These are phyloP conservation scores for Acrobasis suavella DNA, from an alignment of 2,888 invertebrate species.

Conservation along the genomic window DNA sequence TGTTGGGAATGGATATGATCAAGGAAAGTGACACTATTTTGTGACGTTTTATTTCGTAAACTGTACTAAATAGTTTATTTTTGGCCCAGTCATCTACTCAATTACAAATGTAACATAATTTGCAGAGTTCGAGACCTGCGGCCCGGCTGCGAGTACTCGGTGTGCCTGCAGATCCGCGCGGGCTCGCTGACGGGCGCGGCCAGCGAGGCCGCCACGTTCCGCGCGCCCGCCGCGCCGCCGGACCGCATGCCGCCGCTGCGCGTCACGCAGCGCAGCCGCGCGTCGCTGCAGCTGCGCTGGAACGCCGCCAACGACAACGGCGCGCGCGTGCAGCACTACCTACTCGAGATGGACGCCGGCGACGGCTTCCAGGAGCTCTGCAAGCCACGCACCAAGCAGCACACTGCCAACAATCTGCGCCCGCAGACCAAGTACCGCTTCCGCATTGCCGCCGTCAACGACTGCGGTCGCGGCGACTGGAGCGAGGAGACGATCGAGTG, in stretches of 20 bases:
- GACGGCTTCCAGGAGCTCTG: constrained; percentile 88
- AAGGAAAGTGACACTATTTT: no score
- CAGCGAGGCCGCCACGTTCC: constrained; percentile 90
- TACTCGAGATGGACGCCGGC: constrained; percentile 90
- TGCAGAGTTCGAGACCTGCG: constrained; percentile 89
- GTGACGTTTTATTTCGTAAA: no score
- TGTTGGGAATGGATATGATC: no score
- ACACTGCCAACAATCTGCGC: constrained; percentile 87
- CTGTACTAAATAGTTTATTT: no score
- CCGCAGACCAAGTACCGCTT: constrained; percentile 92
- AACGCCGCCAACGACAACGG: constrained; percentile 90
- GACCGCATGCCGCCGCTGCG: constrained; percentile 88
- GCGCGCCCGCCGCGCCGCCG: constrained; percentile 91
- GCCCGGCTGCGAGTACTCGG: constrained; percentile 94
- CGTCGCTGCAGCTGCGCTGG: constrained; percentile 87
- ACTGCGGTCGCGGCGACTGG: constrained; percentile 88
- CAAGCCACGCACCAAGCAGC: constrained; percentile 88
- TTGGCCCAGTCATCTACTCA: no score
- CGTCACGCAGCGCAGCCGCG: constrained; percentile 86
- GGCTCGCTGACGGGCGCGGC: constrained; percentile 89
- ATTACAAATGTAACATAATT: constrained; percentile 6
- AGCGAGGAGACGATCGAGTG: constrained; percentile 86
- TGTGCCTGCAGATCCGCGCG: constrained; percentile 89
- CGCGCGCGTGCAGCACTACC: constrained; percentile 88
- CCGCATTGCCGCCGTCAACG: constrained; percentile 92